Conservation (phyloP, 1,140 invertebrate genomes). For the Drosophila paulistorum region DNA sequence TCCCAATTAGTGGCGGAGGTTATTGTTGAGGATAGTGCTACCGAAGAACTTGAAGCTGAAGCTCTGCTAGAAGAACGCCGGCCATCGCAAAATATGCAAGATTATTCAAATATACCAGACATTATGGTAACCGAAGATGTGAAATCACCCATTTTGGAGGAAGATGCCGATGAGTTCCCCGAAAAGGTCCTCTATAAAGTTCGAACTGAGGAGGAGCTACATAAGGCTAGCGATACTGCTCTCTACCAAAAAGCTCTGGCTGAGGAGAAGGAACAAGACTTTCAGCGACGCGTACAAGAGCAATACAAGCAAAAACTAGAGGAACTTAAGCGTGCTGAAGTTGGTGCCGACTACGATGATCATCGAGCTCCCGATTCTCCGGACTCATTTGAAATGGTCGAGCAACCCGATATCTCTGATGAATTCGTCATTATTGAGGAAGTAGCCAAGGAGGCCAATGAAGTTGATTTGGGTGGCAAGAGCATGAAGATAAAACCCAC, state of each 20-base stretch:
- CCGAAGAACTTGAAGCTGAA: constrained; percentile 84
- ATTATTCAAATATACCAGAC: constrained; percentile 85
- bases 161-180: constrained; percentile 64
- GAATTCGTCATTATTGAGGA: constrained; percentile 94
- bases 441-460: constrained; percentile 91
- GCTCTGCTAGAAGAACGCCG: constrained; percentile 82
- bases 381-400: constrained; percentile 94
- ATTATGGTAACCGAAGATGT: constrained; percentile 88
- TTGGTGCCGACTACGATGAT: constrained; percentile 80
- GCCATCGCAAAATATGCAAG: constrained; percentile 79
- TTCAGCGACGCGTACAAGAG: constrained; percentile 77
- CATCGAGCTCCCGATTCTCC: constrained; percentile 89
- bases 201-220: constrained; percentile 73
- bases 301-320: constrained; percentile 82
- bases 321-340: constrained; percentile 79
- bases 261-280: constrained; percentile 78
- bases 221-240: constrained; percentile 67
- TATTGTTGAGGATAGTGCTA: constrained; percentile 85
- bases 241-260: constrained; percentile 60
- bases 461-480: constrained; percentile 91
- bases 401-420: constrained; percentile 92
- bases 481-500: constrained; percentile 87
- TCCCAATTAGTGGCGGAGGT: constrained; percentile 82
- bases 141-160: constrained; percentile 71
- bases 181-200: constrained; percentile 78